These are phyloP conservation scores for Urocyon cinereoargenteus DNA, from an alignment of 2,797 vertebrate species.

Conservation along the genomic window DNA sequence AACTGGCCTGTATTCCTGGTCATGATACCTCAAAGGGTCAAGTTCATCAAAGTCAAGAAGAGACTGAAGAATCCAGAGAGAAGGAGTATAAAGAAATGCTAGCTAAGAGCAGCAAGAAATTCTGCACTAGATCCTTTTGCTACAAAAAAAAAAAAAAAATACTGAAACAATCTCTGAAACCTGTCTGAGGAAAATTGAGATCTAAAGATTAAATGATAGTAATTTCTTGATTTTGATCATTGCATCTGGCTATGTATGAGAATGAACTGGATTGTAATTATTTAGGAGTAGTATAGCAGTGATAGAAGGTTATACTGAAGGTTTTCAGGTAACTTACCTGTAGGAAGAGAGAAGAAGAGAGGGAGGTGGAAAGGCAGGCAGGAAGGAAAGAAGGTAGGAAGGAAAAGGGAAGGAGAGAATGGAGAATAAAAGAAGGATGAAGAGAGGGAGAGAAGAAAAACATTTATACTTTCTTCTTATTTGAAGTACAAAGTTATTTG, in stretches of 20 bases:
- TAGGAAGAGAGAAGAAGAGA: neutral
- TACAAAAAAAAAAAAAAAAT: neutral
- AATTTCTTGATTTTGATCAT: neutral
- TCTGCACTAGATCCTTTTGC: neutral
- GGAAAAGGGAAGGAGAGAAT: too few relatives aligned
- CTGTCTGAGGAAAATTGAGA: neutral
- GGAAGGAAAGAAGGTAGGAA: fast-evolving
- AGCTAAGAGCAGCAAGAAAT: neutral
- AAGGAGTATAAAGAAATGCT: neutral
- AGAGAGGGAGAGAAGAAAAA: neutral
- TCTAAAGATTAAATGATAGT: neutral
- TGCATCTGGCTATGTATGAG: neutral
- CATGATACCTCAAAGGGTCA: neutral
- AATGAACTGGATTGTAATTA: neutral
- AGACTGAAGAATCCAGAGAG: neutral
- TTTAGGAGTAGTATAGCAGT: neutral
- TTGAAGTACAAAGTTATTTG: neutral
- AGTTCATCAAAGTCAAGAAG: neutral
- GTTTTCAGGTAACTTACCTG: neutral
- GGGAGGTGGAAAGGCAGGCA: too few relatives aligned
- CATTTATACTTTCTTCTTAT: neutral
- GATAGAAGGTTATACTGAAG: neutral
- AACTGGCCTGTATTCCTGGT: neutral
- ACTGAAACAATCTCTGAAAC: neutral
- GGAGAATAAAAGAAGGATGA: neutral